A percentile compares a stretch with the other conserved stretches of the same genome.
phyloP scores from a whole-genome alignment of 2,797 vertebrate species.

The Astyanax mexicanus region DNA sequence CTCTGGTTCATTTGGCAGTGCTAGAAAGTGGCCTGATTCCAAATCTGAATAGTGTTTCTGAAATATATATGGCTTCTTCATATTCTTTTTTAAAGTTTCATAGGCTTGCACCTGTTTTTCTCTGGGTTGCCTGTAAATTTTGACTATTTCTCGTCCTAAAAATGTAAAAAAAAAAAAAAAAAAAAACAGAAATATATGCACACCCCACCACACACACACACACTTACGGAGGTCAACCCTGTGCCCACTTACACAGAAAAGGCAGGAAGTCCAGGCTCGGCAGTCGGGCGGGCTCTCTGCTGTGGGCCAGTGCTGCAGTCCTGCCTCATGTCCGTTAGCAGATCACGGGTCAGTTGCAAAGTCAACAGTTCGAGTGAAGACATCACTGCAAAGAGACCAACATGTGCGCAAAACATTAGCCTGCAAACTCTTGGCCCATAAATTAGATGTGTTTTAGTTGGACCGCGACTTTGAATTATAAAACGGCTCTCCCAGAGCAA shows the following conservation, averaged over 20 bases:
- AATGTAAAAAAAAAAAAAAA: not conserved
- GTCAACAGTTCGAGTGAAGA: conserved; percentile 56
- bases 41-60: too few species aligned
- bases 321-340: conserved; percentile 50
- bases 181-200: conserved; percentile 7
- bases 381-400: conserved; percentile 40
- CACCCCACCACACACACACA: not conserved
- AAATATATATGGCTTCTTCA: too few species aligned
- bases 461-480: conserved; percentile 44
- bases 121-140: not conserved
- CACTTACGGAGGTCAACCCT: conserved; percentile 9
- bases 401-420: conserved; percentile 58
- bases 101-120: not conserved
- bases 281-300: conserved; percentile 5
- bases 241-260: conserved; percentile 25
- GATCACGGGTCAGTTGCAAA: conserved; percentile 57
- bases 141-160: not conserved
- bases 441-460: conserved; percentile 62
- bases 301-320: conserved; percentile 18
- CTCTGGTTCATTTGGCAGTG: too few species aligned
- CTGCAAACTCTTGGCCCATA: conserved; percentile 48
- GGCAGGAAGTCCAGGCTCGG: conserved; percentile 30
- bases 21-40: too few species aligned
- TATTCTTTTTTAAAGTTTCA: too few species aligned
- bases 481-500: conserved; percentile 38